phyloP scores from a whole-genome alignment of 1,140 invertebrate species.

The Anastrepha ludens region DNA sequence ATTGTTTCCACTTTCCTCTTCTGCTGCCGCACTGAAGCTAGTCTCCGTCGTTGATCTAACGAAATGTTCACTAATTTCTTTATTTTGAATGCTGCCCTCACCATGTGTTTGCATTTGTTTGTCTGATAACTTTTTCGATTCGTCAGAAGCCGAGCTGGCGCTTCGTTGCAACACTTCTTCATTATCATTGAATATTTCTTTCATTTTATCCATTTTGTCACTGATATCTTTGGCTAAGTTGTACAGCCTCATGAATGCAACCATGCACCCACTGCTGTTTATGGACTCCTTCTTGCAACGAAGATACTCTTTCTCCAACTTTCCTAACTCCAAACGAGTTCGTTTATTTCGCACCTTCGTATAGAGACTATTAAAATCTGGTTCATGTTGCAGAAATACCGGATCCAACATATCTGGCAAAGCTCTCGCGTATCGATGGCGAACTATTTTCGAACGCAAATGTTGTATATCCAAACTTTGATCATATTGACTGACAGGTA shows the following conservation, averaged over 20 bases:
- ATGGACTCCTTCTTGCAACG: slow-evolving; percentile 67
- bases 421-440: slow-evolving; percentile 52
- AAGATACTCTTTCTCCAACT: slow-evolving; percentile 65
- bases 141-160: slow-evolving; percentile 14
- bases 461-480: not conserved
- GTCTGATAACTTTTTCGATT: slow-evolving; percentile 11
- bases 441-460: slow-evolving; percentile 9
- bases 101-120: not conserved
- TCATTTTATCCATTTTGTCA: slow-evolving; percentile 71
- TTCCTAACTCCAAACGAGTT: slow-evolving; percentile 60
- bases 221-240: slow-evolving; percentile 68
- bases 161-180: slow-evolving; percentile 48
- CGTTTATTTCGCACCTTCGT: slow-evolving; percentile 65
- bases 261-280: slow-evolving; percentile 63
- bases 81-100: not conserved
- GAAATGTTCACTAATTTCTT: not conserved
- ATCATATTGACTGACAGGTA: not conserved
- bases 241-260: slow-evolving; percentile 68
- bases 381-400: slow-evolving; percentile 59
- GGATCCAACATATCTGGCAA: slow-evolving; percentile 63
- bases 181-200: slow-evolving; percentile 64
- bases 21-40: not conserved
- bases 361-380: slow-evolving; percentile 62
- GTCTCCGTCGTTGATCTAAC: slow-evolving; percentile 22
- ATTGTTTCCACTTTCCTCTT: not conserved